Percentiles rank a stretch among this genome's conserved stretches.
Conservation (phyloP, 1,140 invertebrate species). For the Metaphire vulgaris region DNA sequence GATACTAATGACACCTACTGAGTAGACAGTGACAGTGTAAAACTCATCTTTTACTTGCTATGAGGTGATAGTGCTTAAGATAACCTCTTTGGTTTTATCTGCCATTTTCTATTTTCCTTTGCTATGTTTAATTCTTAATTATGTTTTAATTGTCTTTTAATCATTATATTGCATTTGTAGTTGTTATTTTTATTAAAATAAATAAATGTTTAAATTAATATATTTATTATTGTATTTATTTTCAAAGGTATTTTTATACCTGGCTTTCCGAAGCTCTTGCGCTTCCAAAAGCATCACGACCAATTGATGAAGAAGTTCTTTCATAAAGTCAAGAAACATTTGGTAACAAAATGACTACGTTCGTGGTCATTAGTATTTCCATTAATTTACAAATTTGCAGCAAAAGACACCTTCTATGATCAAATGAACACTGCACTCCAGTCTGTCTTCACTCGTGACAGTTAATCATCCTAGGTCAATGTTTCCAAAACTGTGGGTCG, state of each 20-base stretch:
- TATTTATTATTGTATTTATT: conserved; percentile 15
- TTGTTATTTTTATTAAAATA: background rate
- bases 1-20: too few species aligned
- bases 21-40: too few species aligned
- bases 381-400: background rate
- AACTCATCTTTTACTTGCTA: too few species aligned
- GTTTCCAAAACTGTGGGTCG: background rate
- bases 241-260: conserved; percentile 76
- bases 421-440: background rate
- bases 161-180: background rate
- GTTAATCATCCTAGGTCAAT: background rate
- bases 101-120: background rate
- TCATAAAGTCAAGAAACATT: conserved; percentile 89
- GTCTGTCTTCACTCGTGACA: background rate
- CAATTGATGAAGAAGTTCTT: conserved; percentile 88
- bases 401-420: background rate
- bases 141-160: background rate
- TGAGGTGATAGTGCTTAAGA: background rate
- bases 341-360: conserved; percentile 53
- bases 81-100: background rate
- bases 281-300: conserved; percentile 94
- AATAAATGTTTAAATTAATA: background rate
- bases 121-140: background rate
- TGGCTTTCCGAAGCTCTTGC: conserved; percentile 92
- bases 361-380: background rate